phyloP scores from a whole-genome alignment of 2,797 vertebrate species.

The Molossus molossus region DNA sequence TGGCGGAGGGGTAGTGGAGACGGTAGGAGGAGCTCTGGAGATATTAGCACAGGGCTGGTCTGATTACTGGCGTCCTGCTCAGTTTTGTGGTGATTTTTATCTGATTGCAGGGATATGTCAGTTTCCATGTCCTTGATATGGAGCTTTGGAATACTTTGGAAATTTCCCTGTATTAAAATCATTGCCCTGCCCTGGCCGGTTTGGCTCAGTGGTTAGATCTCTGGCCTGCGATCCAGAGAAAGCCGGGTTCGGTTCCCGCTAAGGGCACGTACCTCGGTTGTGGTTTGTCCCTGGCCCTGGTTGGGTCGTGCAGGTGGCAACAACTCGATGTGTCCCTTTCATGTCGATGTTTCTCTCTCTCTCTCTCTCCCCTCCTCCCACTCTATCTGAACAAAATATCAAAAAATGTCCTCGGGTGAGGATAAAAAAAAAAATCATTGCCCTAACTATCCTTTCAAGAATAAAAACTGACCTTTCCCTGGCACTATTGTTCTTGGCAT shows the following conservation, averaged over 20 bases:
- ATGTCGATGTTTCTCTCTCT: too few relatives aligned
- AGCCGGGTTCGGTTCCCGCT: too few relatives aligned
- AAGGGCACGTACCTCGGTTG: too few relatives aligned
- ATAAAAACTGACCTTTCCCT: not conserved
- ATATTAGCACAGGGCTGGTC: not conserved
- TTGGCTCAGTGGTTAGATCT: too few relatives aligned
- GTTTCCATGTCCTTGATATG: constrained; percentile 38
- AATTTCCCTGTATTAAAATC: constrained; percentile 57
- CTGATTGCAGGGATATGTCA: constrained; percentile 4
- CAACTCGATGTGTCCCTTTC: too few relatives aligned
- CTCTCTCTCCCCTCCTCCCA: too few relatives aligned
- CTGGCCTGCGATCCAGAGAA: too few relatives aligned
- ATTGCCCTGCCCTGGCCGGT: constrained; percentile 37
- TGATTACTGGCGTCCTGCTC: not conserved
- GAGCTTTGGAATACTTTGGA: constrained; percentile 38
- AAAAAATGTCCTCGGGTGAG: too few relatives aligned
- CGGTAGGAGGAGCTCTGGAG: not conserved
- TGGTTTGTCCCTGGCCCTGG: too few relatives aligned
- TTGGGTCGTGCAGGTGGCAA: too few relatives aligned
- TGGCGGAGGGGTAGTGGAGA: not conserved
- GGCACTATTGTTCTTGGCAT: not conserved
- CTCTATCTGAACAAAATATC: too few relatives aligned
- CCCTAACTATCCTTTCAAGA: constrained; percentile 37
- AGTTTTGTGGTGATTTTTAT: not conserved
- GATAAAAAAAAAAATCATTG: constrained; percentile 54